phyloP scores from a whole-genome alignment of 2,113 vertebrate genomes.

The Leptocoma aspasia region DNA sequence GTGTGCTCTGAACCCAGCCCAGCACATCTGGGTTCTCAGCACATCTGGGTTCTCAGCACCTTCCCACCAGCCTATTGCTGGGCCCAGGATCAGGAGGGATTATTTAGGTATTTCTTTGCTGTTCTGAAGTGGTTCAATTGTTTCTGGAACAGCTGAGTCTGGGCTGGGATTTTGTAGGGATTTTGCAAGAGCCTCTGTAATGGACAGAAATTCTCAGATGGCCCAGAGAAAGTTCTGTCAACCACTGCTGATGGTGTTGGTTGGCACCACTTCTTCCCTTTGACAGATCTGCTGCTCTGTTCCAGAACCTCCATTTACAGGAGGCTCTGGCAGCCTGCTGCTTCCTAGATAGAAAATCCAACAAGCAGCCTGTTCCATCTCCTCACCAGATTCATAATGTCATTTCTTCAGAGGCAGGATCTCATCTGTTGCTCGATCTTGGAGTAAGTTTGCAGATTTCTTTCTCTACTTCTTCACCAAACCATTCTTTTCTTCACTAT shows the following conservation, averaged over 20 bases:
- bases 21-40: not conserved
- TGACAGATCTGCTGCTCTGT: not conserved
- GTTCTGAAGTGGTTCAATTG: not conserved
- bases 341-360: constrained; percentile 20
- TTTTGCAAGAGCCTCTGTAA: constrained; percentile 21
- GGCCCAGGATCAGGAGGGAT: not conserved
- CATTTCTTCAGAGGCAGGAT: not conserved
- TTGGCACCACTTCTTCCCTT: not conserved
- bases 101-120: not conserved
- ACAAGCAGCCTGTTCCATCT: not conserved
- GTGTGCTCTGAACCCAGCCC: not conserved
- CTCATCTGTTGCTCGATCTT: not conserved
- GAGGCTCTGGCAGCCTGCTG: constrained; percentile 14
- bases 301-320: constrained; percentile 29
- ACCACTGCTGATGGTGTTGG: not conserved
- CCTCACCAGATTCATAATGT: not conserved
- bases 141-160: not conserved
- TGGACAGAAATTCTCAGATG: not conserved
- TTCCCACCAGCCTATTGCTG: not conserved
- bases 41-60: no score
- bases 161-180: not conserved
- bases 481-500: not conserved
- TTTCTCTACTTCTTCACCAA: not conserved
- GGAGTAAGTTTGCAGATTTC: not conserved
- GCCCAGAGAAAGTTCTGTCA: not conserved